Evolutionary conservation across 2,113 vertebrate species (phyloP), one percentile per base, ranked within the genome.

Genomic region (Etheostoma spectabile): DNA sequence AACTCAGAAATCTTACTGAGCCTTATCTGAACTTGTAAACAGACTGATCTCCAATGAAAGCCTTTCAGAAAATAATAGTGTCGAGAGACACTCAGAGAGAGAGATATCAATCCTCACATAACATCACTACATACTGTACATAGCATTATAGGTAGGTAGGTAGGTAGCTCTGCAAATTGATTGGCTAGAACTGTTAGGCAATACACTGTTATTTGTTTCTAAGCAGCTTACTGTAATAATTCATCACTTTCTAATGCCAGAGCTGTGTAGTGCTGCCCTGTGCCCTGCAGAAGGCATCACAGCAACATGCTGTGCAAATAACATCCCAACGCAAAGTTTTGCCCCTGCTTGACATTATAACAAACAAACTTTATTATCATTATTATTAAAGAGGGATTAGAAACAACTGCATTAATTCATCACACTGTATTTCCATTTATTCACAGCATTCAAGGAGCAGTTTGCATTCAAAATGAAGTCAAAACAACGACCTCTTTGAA

Each of bases 261-360:
- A 35, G 60, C 61, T 46, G 48, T 83, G 84, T 19, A 79, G 84
- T 76, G 67, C 49, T 51, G 55, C 73, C 5, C 48, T 22, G 67
- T 62, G 78, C 45, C 72, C 77, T 80, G 80, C 75, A 86, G 84
- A 86, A 78, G 79, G 79, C 79, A 42, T 82, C 79, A 16, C 63
- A 69, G 79, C 8, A 35, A 24, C 69, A 30, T 6, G 24, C 45
- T 48, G 13, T 15, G 14, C 3, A 49, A 46, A 35, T 27, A 5
- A n/a, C 56, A n/a, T 65, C 73, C 52, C 61, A 35, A 52, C 62
- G 8, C 63, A 52, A 15, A 27, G 53, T 24, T 45, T 53, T 1
- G 0, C 72, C 12, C 33, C 60, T 64, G 33, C 4, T 27, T 27
- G 6, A 63, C n/a, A 63, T 16, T 42, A 30, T 12, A 42, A 59